Evolutionary conservation across 2,888 invertebrate species (phyloP).

Genomic region (Apotomis betuletana): DNA sequence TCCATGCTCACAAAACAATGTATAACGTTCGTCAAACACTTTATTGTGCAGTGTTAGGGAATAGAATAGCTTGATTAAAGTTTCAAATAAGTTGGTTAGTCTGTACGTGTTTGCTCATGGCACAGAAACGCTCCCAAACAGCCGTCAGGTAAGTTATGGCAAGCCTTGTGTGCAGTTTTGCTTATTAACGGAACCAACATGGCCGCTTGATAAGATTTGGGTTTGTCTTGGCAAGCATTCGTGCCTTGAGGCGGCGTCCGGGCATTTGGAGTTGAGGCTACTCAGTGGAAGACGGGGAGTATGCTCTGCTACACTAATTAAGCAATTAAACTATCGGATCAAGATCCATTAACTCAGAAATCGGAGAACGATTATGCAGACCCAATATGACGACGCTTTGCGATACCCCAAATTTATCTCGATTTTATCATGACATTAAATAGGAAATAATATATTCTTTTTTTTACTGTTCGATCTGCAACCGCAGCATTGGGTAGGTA

Average conservation of each 20-base stretch:
- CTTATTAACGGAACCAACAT: conserved; percentile 81
- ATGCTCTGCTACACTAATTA: conserved; percentile 55
- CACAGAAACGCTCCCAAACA: conserved; percentile 69
- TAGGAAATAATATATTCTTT: too few relatives aligned
- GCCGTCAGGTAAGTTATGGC: conserved; percentile 73
- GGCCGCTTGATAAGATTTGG: conserved; percentile 81
- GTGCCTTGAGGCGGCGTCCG: conserved; percentile 74
- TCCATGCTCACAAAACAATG: conserved; percentile 16
- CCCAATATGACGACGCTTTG: too few relatives aligned
- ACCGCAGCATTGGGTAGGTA: too few relatives aligned
- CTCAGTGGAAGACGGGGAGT: conserved; percentile 47
- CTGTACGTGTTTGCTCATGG: conserved; percentile 61
- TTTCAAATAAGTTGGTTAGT: not conserved
- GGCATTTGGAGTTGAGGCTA: conserved; percentile 75
- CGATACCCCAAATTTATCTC: too few relatives aligned
- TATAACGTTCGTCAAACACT: not conserved
- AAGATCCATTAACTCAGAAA: too few relatives aligned
- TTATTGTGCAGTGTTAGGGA: conserved; percentile 32
- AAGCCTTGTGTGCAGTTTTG: conserved; percentile 79
- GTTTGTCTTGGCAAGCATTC: conserved; percentile 77
- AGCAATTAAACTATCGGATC: not conserved
- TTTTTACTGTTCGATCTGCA: too few relatives aligned
- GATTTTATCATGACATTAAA: too few relatives aligned
- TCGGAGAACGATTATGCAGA: too few relatives aligned
- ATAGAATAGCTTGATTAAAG: not conserved